Conservation (phyloP, 30 jellyfish, hydroid and myxozoan genomes). For the Aurelia sp. region DNA sequence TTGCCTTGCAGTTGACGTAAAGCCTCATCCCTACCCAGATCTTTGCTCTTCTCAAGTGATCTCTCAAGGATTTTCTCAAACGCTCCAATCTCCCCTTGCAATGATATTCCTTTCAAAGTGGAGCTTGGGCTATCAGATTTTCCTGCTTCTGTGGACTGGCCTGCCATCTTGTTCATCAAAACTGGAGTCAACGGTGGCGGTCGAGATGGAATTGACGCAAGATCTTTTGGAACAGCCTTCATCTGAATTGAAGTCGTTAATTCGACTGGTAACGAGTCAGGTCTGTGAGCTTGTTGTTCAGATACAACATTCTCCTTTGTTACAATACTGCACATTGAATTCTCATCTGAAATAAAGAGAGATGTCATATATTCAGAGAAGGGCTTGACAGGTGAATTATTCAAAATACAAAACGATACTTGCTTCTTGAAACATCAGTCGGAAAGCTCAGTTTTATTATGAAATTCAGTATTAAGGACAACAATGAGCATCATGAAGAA, state of each 20-base stretch:
- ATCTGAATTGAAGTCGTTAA: neutral
- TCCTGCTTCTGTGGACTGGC: slow-evolving; percentile 13
- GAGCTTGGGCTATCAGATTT: slow-evolving; percentile 47
- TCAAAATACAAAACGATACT: no score
- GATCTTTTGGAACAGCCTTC: slow-evolving; percentile 9
- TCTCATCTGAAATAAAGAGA: no score
- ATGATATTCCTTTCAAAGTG: slow-evolving; percentile 59
- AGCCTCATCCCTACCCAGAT: neutral
- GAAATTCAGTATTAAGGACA: no score
- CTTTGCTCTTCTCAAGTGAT: slow-evolving; percentile 20
- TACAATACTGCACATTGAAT: neutral
- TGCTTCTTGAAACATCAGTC: no score
- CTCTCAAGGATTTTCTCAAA: slow-evolving; percentile 46
- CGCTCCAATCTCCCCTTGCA: slow-evolving; percentile 77
- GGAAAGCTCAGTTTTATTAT: no score
- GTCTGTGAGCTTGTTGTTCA: slow-evolving; percentile 1
- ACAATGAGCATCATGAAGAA: no score
- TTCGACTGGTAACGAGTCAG: slow-evolving; percentile 1
- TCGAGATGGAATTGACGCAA: slow-evolving; percentile 16
- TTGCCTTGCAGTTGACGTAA: neutral
- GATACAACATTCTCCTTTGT: neutral
- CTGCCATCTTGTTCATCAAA: neutral
- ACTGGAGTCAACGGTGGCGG: slow-evolving; percentile 78
- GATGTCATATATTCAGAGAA: no score
- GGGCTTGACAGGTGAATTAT: no score